Percentiles rank a stretch among this genome's conserved stretches.
Conservation (phyloP, 2,888 invertebrate species). For the Colostygia pectinataria region DNA sequence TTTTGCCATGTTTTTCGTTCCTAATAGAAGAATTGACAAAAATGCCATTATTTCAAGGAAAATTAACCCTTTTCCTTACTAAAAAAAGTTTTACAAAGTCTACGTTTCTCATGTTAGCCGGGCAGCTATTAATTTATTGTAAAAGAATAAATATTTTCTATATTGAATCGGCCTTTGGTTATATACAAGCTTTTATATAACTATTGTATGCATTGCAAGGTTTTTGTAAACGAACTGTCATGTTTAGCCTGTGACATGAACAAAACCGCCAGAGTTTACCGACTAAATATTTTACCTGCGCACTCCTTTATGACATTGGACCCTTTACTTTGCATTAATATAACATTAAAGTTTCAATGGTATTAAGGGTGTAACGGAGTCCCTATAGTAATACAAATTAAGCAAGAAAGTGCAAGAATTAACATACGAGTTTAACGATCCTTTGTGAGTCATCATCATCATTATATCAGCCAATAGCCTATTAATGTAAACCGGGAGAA, state of each 20-base stretch:
- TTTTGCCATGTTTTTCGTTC: too few species aligned
- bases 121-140: too few species aligned
- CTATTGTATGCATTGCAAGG: too few species aligned
- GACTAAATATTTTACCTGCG: constrained; percentile 59
- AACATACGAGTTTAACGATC: neutral
- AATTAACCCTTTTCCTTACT: too few species aligned
- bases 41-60: too few species aligned
- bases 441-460: neutral
- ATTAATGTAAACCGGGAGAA: too few species aligned
- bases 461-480: neutral
- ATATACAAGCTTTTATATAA: too few species aligned
- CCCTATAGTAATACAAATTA: neutral
- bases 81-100: too few species aligned
- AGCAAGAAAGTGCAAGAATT: neutral
- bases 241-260: neutral
- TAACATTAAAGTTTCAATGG: constrained; percentile 60
- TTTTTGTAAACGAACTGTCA: neutral
- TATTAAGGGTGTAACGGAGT: constrained; percentile 42
- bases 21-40: too few species aligned
- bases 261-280: constrained; percentile 40
- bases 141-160: too few species aligned
- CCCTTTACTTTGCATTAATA: constrained; percentile 65
- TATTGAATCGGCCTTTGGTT: too few species aligned
- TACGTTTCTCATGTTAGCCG: too few species aligned
- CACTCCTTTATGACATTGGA: constrained; percentile 51